Conservation (phyloP, 1,140 invertebrate genomes). For the Dryas iulia region DNA sequence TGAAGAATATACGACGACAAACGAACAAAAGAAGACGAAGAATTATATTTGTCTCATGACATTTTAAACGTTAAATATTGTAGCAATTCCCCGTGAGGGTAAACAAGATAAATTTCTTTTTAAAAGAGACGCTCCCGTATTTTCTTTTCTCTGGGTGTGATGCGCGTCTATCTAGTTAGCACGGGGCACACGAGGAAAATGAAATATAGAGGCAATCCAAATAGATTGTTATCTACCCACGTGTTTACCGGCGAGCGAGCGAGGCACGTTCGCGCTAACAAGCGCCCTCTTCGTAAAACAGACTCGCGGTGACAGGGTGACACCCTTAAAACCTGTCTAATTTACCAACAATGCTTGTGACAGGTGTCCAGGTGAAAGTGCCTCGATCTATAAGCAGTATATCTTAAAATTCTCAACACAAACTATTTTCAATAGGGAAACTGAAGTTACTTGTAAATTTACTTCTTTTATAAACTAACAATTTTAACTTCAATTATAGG, state of each 20-base stretch:
- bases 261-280: constrained; percentile 77
- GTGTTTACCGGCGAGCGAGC: constrained; percentile 74
- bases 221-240: constrained; percentile 81
- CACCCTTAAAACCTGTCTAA: constrained; percentile 56
- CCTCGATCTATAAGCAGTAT: background rate
- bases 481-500: too few species aligned
- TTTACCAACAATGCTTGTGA: constrained; percentile 62
- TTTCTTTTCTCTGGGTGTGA: constrained; percentile 55
- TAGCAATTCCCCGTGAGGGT: constrained; percentile 20
- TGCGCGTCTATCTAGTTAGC: constrained; percentile 75
- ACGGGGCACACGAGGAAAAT: constrained; percentile 71
- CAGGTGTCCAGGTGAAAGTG: constrained; percentile 50
- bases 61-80: constrained; percentile 31
- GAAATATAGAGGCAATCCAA: constrained; percentile 81
- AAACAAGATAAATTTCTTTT: constrained; percentile 38
- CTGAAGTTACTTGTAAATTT: background rate
- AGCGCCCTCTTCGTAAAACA: constrained; percentile 57
- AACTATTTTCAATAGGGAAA: background rate
- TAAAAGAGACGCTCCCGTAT: constrained; percentile 67
- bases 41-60: constrained; percentile 10
- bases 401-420: background rate
- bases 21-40: too few species aligned
- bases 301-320: constrained; percentile 49
- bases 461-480: too few species aligned
- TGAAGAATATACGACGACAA: too few species aligned